Evolutionary conservation across 2,797 vertebrate species (phyloP).

Genomic region (Spondyliosoma cantharus): DNA sequence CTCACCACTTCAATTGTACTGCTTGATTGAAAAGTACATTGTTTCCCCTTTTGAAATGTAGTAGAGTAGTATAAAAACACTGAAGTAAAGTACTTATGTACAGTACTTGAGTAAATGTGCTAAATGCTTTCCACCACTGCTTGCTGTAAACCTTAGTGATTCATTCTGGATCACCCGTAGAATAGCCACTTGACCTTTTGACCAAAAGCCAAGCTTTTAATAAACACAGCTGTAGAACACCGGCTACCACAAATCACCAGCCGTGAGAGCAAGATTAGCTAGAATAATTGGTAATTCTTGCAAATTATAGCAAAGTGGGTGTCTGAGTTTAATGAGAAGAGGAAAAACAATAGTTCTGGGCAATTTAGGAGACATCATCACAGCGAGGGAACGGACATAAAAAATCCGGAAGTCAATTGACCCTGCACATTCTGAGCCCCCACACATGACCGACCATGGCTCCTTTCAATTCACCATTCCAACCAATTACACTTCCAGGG

Average conservation of each 20-base stretch:
- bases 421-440: slow-evolving; percentile 46
- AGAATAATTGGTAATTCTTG: slow-evolving; percentile 43
- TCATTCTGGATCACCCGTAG: slow-evolving; percentile 15
- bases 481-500: slow-evolving; percentile 66
- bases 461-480: slow-evolving; percentile 63
- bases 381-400: slow-evolving; percentile 31
- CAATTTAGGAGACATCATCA: slow-evolving; percentile 55
- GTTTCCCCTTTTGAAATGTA: background rate
- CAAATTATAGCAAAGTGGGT: slow-evolving; percentile 51
- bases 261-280: slow-evolving; percentile 22
- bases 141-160: slow-evolving; percentile 6
- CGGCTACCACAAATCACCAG: slow-evolving; percentile 31
- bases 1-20: too few species aligned
- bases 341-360: slow-evolving; percentile 55
- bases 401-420: slow-evolving; percentile 60
- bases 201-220: slow-evolving; percentile 28
- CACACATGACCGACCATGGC: slow-evolving; percentile 32
- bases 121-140: background rate
- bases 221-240: slow-evolving; percentile 24
- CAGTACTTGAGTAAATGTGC: background rate
- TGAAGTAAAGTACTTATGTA: background rate
- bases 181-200: slow-evolving; percentile 13
- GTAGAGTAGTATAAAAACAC: background rate
- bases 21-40: too few species aligned
- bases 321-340: slow-evolving; percentile 50